A percentile compares a stretch with the other conserved stretches of the same genome.
Evolutionary conservation across 2,113 vertebrate genomes (phyloP).

Genomic region (Agapornis roseicollis): DNA sequence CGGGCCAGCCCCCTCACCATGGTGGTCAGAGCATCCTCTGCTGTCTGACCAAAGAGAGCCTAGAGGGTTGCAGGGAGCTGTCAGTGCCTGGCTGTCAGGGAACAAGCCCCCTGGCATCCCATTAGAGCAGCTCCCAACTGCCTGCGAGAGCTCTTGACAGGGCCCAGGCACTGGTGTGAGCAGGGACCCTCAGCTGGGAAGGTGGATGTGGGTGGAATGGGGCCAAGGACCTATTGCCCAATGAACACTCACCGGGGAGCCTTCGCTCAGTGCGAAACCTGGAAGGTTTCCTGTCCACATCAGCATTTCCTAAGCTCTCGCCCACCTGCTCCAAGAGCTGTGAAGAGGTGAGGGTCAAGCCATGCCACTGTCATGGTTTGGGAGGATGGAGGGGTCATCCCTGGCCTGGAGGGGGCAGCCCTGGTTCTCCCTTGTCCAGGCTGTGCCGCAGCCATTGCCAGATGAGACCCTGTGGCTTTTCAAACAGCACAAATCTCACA

Average conservation of each 20-base stretch:
- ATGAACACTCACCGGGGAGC: rapidly evolving
- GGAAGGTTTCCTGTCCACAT: background rate
- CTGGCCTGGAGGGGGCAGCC: background rate
- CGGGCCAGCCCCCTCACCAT: background rate
- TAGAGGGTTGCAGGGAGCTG: background rate
- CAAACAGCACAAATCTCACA: background rate
- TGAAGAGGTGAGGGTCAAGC: rapidly evolving
- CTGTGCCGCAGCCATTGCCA: rapidly evolving
- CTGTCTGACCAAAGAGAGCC: background rate
- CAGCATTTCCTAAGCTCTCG: background rate
- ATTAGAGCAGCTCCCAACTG: conserved; percentile 35
- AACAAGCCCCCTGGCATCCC: conserved; percentile 39
- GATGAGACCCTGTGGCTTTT: rapidly evolving
- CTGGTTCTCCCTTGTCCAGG: rapidly evolving
- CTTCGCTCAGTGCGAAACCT: background rate
- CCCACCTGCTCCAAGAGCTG: background rate
- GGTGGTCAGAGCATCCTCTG: background rate
- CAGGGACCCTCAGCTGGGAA: background rate
- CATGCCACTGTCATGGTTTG: rapidly evolving
- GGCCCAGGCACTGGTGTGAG: background rate
- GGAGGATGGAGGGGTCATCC: background rate
- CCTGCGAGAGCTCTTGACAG: conserved; percentile 40
- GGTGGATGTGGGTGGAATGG: background rate
- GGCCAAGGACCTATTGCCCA: background rate
- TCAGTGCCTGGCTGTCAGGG: conserved; percentile 13